phyloP scores from a whole-genome alignment of 2,797 vertebrate genomes.

The Lagodon rhomboides region DNA sequence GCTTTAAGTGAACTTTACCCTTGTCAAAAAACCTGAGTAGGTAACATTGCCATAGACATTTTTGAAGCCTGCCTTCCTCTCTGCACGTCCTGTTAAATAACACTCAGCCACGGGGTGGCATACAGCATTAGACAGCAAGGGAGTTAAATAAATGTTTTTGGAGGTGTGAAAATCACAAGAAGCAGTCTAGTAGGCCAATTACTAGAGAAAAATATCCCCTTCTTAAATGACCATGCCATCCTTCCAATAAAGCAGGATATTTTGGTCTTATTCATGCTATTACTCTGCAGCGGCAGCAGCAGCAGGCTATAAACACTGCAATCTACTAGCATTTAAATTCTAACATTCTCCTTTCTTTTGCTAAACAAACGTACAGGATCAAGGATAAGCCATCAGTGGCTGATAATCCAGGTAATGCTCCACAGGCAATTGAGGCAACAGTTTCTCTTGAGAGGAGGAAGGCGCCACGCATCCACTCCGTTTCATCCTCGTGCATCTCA shows the following conservation, averaged over 20 bases:
- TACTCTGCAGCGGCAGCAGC: slow-evolving; percentile 14
- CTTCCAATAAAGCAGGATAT: slow-evolving; percentile 44
- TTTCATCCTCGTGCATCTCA: slow-evolving; percentile 50
- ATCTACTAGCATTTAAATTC: slow-evolving; percentile 38
- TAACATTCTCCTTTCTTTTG: background rate
- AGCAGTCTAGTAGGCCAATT: slow-evolving; percentile 51
- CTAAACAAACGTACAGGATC: slow-evolving; percentile 39
- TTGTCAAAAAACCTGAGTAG: slow-evolving; percentile 56
- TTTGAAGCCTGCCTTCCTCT: slow-evolving; percentile 13
- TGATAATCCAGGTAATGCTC: slow-evolving; percentile 59
- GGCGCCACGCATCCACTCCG: slow-evolving; percentile 9
- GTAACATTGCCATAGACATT: slow-evolving; percentile 41
- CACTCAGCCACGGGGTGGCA: background rate
- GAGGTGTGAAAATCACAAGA: slow-evolving; percentile 52
- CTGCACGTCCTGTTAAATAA: slow-evolving; percentile 13
- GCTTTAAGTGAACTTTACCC: slow-evolving; percentile 65
- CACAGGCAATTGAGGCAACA: slow-evolving; percentile 47
- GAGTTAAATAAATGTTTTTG: slow-evolving; percentile 51
- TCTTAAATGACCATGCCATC: slow-evolving; percentile 46
- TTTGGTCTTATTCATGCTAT: slow-evolving; percentile 42
- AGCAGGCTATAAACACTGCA: slow-evolving; percentile 36
- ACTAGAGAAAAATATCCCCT: slow-evolving; percentile 23
- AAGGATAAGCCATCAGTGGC: slow-evolving; percentile 32
- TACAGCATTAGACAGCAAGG: slow-evolving; percentile 6
- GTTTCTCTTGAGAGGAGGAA: slow-evolving; percentile 31